These are phyloP conservation scores for Stratiomys singularior DNA, from an alignment of 2,888 invertebrate species.

Conservation along the genomic window DNA sequence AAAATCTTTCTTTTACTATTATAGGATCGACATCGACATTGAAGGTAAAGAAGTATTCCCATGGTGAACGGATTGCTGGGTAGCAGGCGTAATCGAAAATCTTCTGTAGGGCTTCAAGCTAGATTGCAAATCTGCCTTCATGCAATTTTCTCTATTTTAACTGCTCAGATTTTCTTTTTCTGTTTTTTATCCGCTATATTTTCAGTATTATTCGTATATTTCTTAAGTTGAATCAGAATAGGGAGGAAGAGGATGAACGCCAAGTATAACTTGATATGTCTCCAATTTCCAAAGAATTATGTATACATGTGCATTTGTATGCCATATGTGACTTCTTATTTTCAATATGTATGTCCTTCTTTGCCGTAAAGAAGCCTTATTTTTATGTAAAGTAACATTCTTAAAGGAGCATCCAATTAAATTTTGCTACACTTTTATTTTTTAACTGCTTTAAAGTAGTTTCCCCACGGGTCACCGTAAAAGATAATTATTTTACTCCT, in stretches of 20 bases:
- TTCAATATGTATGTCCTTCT: background rate
- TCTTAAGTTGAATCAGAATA: background rate
- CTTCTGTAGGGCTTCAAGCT: background rate
- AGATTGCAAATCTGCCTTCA: background rate
- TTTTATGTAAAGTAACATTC: no score
- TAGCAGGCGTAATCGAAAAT: slow-evolving; percentile 24
- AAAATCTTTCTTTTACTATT: slow-evolving; percentile 33
- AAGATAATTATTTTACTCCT: no score
- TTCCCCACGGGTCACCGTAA: no score
- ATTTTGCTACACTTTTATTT: no score
- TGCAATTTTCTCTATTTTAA: slow-evolving; percentile 39
- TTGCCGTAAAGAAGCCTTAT: no score
- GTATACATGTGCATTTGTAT: background rate
- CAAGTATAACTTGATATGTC: slow-evolving; percentile 5
- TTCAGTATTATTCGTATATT: background rate
- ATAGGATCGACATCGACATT: background rate
- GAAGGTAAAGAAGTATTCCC: background rate
- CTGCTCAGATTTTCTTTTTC: slow-evolving; percentile 7
- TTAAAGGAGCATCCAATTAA: no score
- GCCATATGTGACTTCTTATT: slow-evolving; percentile 25
- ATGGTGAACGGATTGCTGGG: background rate
- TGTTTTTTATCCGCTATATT: background rate
- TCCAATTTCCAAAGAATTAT: slow-evolving; percentile 16
- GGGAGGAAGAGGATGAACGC: background rate
- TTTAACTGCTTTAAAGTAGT: no score